Conservation (phyloP, 2,888 invertebrate species). For the Hirtodrosophila alboralis region DNA sequence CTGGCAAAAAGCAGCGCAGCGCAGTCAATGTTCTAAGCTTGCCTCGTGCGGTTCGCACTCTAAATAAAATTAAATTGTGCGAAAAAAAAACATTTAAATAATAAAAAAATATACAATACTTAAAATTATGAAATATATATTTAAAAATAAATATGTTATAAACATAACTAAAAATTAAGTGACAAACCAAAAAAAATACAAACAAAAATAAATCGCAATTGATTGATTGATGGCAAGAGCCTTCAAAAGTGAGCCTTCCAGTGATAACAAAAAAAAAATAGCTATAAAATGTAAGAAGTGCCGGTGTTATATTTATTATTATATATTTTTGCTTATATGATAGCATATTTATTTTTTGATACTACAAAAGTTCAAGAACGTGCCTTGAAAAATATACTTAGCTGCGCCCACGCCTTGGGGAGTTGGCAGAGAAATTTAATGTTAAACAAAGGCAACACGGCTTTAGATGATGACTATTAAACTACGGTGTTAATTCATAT, state of each 20-base stretch:
- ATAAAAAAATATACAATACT: conserved; percentile 20
- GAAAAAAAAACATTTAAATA: conserved; percentile 15
- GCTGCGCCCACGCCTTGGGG: not conserved
- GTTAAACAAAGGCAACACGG: conserved; percentile 32
- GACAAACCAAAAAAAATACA: conserved; percentile 46
- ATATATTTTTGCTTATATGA: no score
- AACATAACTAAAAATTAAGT: conserved; percentile 26
- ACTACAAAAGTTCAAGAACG: conserved; percentile 49
- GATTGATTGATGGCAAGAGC: conserved; percentile 67
- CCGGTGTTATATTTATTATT: no score
- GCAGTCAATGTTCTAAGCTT: conserved; percentile 75
- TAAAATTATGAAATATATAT: conserved; percentile 11
- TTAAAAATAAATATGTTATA: conserved; percentile 6
- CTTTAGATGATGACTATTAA: conserved; percentile 28
- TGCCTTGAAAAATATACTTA: conserved; percentile 10
- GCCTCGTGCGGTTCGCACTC: conserved; percentile 63
- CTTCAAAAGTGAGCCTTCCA: no score
- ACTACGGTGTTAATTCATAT: conserved; percentile 61
- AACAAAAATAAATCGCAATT: conserved; percentile 54
- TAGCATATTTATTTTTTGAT: conserved; percentile 12
- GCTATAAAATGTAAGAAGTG: conserved; percentile 64
- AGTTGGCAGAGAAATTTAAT: not conserved
- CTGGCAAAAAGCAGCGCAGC: conserved; percentile 19
- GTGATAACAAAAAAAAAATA: conserved; percentile 43
- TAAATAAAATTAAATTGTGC: conserved; percentile 19